phyloP scores from a whole-genome alignment of 2,797 vertebrate genomes.

The Pseudochirops cupreus region DNA sequence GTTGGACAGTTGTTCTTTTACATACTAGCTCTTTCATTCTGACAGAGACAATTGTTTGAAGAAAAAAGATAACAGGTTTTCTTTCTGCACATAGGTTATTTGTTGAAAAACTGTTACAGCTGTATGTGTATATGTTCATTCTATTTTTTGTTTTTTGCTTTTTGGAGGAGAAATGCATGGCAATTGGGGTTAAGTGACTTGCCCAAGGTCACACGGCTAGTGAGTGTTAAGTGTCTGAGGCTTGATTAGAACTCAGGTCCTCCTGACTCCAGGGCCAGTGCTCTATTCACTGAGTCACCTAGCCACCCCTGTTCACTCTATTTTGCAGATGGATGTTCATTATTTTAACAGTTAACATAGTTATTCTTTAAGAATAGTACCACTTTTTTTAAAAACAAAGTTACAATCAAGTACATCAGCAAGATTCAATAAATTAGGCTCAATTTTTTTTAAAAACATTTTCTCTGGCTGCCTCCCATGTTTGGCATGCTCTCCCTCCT shows the following conservation, averaged over 20 bases:
- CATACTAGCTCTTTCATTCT: constrained; percentile 86
- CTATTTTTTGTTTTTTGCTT: no score
- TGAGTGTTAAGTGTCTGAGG: no score
- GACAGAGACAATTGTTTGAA: constrained; percentile 94
- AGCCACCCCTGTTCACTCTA: constrained; percentile 90
- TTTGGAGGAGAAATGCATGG: no score
- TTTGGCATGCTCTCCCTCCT: background rate
- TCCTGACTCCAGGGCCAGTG: no score
- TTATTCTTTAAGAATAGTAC: background rate
- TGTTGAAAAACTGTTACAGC: constrained; percentile 86
- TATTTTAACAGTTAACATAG: constrained; percentile 24
- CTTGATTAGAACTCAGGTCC: no score
- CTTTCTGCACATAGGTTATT: constrained; percentile 82
- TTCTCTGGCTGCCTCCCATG: background rate
- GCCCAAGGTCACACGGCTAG: no score
- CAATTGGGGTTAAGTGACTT: no score
- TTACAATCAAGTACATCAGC: background rate
- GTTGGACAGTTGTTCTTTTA: constrained; percentile 88
- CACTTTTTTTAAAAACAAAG: background rate
- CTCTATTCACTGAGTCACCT: no score
- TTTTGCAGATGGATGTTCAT: constrained; percentile 87
- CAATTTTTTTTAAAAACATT: background rate
- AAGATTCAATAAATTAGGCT: background rate
- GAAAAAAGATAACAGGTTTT: constrained; percentile 83
- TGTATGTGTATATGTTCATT: constrained; percentile 87